Evolutionary conservation across 1,140 invertebrate genomes (phyloP), one percentile per base, ranked within the genome.

Genomic region (Tribolium madens): DNA sequence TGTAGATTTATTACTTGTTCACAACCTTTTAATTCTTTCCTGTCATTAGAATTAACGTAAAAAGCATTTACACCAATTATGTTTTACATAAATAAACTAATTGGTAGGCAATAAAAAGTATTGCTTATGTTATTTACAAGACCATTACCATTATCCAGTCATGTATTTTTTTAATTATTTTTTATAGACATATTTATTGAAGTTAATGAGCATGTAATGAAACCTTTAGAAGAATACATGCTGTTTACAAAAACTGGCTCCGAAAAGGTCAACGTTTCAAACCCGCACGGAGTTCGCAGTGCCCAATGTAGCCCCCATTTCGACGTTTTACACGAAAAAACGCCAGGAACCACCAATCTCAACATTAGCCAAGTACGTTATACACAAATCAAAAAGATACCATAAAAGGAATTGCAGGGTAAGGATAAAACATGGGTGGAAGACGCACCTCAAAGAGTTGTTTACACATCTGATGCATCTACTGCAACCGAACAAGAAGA

Each of bases 191-290:
- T 96, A 47, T 92, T 93, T 68, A 90, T 95, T 76, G 91, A 93
- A 85, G 91, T 96, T 71, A 95, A 95, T 81, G 90, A 91, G 72
- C 89, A 92, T 33, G 88, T 90, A 60, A 95, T 95, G 93, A 94
- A 94, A 81, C 94, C 94, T 2, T 84, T 96, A 47, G 94, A 95
- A 85, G 94, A 96, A 83, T 96, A 96, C 84, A 95, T 96, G 94
- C 86, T 95, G 3, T 95, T 94, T 84, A 94, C 92, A 1, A 93
- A 93, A 80, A 92, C 91, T 31, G 93, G 92, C 52, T 90, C 92
- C 57, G 93, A 95, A 83, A 93, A 93, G 52, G 93, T 95, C 12
- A 91, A 93, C 73, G 93, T 94, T 2, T 93, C 93, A 10, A 94
- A 94, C 84, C 91, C 93, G 0, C 92, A 93, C 76, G 94, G 94